Conservation (phyloP, 23 tunicate genomes). For the Phallusia fumigata region DNA sequence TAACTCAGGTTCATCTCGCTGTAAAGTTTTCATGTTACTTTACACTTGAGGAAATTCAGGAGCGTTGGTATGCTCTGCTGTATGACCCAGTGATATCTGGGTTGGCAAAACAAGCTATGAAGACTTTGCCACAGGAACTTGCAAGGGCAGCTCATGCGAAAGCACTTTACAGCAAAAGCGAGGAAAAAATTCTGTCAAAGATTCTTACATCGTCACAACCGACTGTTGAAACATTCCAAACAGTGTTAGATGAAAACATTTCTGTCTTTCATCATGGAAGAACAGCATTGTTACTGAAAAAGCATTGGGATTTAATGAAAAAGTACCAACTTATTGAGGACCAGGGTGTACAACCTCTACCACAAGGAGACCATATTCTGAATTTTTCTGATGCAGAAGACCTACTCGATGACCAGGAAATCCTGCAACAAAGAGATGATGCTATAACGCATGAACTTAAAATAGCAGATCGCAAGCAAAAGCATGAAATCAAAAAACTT, state of each 20-base stretch:
- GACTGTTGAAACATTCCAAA: conserved; percentile 37
- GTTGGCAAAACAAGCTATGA: conserved; percentile 79
- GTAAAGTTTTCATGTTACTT: conserved; percentile 92
- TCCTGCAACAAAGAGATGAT: conserved; percentile 43
- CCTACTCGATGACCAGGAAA: conserved; percentile 59
- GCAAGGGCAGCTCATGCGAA: conserved; percentile 47
- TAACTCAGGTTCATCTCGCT: conserved; percentile 50
- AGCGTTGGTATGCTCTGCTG: conserved; percentile 84
- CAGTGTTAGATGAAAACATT: conserved; percentile 34
- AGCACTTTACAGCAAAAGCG: conserved; percentile 68
- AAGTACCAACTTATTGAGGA: conserved; percentile 54
- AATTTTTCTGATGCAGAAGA: conserved; percentile 81
- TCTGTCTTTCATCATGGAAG: conserved; percentile 36
- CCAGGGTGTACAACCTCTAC: conserved; percentile 48
- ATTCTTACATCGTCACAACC: conserved; percentile 39
- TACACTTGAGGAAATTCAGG: conserved; percentile 81
- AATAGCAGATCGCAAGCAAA: conserved; percentile 67
- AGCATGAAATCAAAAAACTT: conserved; percentile 63
- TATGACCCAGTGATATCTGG: conserved; percentile 93
- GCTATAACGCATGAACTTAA: conserved; percentile 47
- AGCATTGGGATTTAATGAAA: conserved; percentile 72
- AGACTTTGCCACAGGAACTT: conserved; percentile 65
- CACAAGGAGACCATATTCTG: conserved; percentile 53
- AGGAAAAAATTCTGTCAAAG: conserved; percentile 57
- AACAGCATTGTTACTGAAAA: conserved; percentile 34